phyloP scores from a whole-genome alignment of 2,888 invertebrate species.

The Hirtodrosophila trivittata region DNA sequence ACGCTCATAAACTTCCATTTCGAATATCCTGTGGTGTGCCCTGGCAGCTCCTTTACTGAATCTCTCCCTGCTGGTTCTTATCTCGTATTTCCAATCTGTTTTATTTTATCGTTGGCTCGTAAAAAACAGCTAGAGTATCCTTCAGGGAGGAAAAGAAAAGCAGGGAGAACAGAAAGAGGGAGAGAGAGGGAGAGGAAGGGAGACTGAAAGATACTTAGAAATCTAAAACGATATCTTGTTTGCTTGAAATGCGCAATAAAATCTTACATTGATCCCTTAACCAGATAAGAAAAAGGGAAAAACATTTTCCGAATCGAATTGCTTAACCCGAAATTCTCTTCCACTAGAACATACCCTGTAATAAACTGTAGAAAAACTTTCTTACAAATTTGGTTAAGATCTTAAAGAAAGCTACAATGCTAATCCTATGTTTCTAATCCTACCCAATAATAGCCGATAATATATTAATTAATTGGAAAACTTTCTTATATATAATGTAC shows the following conservation, averaged over 20 bases:
- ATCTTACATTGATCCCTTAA: slow-evolving; percentile 38
- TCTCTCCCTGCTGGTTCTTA: slow-evolving; percentile 3
- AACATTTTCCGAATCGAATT: slow-evolving; percentile 17
- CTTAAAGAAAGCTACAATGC: too few species aligned
- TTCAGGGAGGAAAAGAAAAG: not conserved
- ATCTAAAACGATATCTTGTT: slow-evolving; percentile 47
- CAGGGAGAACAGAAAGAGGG: too few species aligned
- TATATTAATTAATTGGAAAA: too few species aligned
- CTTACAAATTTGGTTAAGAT: too few species aligned
- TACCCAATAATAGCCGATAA: too few species aligned
- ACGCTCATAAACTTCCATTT: slow-evolving; percentile 26
- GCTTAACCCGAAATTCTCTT: not conserved
- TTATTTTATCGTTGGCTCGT: slow-evolving; percentile 10
- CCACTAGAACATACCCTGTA: slow-evolving; percentile 11
- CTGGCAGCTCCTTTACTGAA: slow-evolving; percentile 4
- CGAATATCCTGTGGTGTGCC: slow-evolving; percentile 41
- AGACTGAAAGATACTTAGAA: slow-evolving; percentile 32
- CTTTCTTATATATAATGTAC: too few species aligned
- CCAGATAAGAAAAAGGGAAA: slow-evolving; percentile 37
- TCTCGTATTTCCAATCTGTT: not conserved
- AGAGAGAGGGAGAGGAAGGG: not conserved
- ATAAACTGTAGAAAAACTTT: too few species aligned
- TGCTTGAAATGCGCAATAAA: slow-evolving; percentile 54
- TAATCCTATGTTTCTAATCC: too few species aligned
- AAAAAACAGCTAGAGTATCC: not conserved